Percentiles rank a stretch among this genome's conserved stretches.
These are phyloP conservation scores for Arion vulgaris DNA, from an alignment of 1,140 invertebrate genomes.

Conservation along the genomic window DNA sequence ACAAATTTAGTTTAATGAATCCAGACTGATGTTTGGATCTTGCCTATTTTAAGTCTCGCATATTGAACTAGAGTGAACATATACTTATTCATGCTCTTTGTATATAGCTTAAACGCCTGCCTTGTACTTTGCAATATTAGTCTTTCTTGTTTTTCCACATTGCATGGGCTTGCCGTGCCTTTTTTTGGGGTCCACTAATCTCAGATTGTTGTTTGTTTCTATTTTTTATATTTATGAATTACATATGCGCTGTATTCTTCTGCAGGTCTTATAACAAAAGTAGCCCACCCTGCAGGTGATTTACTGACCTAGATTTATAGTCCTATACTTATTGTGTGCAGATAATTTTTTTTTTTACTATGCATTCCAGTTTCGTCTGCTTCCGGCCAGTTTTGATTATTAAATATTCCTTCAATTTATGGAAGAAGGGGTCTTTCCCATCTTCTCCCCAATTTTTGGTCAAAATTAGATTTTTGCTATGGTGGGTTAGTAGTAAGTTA, in stretches of 20 bases:
- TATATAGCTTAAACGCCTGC: not conserved
- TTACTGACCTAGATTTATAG: not conserved
- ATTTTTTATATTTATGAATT: not conserved
- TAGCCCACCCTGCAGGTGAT: not conserved
- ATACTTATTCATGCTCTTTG: not conserved
- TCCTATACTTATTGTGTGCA: not conserved
- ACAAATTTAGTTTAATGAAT: too few relatives aligned
- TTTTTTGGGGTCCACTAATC: conserved; percentile 35
- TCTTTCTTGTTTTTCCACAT: conserved; percentile 14
- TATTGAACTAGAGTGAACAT: not conserved
- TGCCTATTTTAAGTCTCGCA: too few relatives aligned
- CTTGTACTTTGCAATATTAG: conserved; percentile 7
- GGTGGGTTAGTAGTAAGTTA: too few relatives aligned
- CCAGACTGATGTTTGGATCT: too few relatives aligned
- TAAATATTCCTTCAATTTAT: not conserved
- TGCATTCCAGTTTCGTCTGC: conserved; percentile 33
- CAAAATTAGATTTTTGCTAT: too few relatives aligned
- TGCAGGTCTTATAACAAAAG: not conserved
- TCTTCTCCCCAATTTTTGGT: too few relatives aligned
- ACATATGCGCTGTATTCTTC: not conserved
- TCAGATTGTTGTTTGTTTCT: conserved; percentile 1
- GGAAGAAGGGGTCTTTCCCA: too few relatives aligned
- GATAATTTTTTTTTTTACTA: not conserved
- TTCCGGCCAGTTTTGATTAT: conserved; percentile 11
- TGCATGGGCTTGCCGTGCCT: conserved; percentile 36